Evolutionary conservation across 1,140 invertebrate genomes (phyloP).

Genomic region (Gryllus bimaculatus): DNA sequence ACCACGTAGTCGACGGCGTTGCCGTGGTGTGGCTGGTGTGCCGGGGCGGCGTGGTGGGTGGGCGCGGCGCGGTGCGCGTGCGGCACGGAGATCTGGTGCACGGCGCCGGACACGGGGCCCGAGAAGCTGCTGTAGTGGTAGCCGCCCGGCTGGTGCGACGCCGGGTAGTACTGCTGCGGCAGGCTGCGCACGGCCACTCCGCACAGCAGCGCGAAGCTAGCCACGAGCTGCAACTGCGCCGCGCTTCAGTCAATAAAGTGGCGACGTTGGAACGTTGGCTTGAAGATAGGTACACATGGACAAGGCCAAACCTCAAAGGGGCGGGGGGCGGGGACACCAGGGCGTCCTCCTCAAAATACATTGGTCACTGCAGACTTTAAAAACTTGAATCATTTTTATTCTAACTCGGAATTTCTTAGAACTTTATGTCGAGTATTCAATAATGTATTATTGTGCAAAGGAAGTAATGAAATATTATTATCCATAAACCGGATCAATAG

Average conservation of each 20-base stretch:
- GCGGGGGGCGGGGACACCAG: too few relatives aligned
- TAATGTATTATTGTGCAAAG: too few relatives aligned
- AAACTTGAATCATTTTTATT: too few relatives aligned
- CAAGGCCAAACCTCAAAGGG: too few relatives aligned
- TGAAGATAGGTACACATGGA: too few relatives aligned
- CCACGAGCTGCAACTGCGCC: neutral
- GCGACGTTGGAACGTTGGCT: too few relatives aligned
- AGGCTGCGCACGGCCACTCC: neutral
- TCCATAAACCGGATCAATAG: too few relatives aligned
- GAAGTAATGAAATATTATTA: too few relatives aligned
- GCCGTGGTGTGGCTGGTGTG: neutral
- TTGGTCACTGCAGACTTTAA: too few relatives aligned
- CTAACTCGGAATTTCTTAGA: too few relatives aligned
- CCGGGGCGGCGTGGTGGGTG: neutral
- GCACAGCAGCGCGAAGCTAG: conserved; percentile 2
- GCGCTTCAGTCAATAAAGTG: neutral
- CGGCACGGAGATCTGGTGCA: neutral
- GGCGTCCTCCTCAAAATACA: too few relatives aligned
- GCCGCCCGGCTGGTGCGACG: neutral
- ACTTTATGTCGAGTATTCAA: too few relatives aligned
- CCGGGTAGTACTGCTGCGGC: neutral
- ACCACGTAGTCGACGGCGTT: neutral
- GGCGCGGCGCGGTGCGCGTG: neutral
- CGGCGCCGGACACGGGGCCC: neutral
- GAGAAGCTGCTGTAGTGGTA: neutral